Conservation (phyloP, 2,797 vertebrate genomes). For the Alca torda region DNA sequence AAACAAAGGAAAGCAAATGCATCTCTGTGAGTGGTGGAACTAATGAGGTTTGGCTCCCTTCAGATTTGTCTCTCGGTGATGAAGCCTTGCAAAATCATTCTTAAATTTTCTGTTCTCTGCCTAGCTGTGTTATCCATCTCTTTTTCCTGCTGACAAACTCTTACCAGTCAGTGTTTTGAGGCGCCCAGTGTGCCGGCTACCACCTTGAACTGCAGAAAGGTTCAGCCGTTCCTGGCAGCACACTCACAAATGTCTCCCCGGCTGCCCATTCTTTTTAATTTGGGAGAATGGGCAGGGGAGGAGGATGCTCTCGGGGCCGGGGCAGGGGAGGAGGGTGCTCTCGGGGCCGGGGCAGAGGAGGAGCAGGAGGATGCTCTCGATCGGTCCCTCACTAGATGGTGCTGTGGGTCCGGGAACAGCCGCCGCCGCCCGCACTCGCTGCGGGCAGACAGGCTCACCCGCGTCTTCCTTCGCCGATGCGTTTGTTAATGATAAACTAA, state of each 20-base stretch:
- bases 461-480: fast-evolving
- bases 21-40: not conserved
- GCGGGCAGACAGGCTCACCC: not conserved
- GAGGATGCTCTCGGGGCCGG: not conserved
- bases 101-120: not conserved
- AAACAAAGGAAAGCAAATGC: not conserved
- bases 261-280: not conserved
- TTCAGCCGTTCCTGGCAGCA: not conserved
- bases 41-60: not conserved
- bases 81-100: not conserved
- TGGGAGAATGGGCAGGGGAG: not conserved
- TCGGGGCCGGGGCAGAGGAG: not conserved
- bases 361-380: not conserved
- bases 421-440: not conserved
- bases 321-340: not conserved
- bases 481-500: not conserved
- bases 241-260: not conserved
- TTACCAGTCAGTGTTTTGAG: not conserved
- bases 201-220: not conserved
- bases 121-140: not conserved
- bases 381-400: not conserved
- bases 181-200: not conserved
- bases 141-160: not conserved
- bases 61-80: not conserved
- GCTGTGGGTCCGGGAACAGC: not conserved